Evolutionary conservation across 2,797 vertebrate genomes (phyloP).

Genomic region (Carduelis carduelis): DNA sequence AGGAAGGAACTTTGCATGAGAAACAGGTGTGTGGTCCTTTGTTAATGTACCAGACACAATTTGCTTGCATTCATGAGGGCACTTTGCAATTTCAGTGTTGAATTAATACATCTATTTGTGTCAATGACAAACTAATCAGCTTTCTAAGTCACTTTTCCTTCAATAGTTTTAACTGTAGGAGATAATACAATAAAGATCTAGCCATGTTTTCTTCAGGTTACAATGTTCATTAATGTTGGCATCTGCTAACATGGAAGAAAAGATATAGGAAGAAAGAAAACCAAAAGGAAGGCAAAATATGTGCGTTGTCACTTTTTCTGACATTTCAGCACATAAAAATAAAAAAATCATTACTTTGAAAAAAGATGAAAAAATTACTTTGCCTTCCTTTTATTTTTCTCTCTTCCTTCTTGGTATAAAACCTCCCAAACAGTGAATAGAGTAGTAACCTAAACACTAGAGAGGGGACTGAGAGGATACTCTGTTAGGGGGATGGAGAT

Average conservation of each 20-base stretch:
- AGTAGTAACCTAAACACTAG: background rate
- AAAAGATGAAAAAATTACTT: background rate
- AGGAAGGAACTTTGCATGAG: constrained; percentile 37
- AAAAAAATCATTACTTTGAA: background rate
- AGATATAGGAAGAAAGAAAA: background rate
- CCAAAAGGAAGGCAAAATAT: background rate
- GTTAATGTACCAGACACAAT: constrained; percentile 53
- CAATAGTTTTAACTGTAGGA: background rate
- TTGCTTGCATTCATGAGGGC: constrained; percentile 52
- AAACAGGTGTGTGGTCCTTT: constrained; percentile 51
- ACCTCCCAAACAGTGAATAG: background rate
- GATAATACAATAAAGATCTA: background rate
- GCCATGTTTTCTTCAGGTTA: background rate
- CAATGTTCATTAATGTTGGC: background rate
- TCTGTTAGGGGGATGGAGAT: background rate
- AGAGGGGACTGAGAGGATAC: background rate
- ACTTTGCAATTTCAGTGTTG: constrained; percentile 39
- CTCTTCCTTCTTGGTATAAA: background rate
- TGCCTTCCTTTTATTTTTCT: background rate
- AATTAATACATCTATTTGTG: constrained; percentile 51
- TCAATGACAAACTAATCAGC: constrained; percentile 54
- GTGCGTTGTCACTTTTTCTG: background rate
- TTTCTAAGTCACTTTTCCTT: constrained; percentile 21
- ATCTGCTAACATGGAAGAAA: background rate
- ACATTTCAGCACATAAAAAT: background rate